Conservation (phyloP, 2,113 vertebrate species). For the Sorex araneus region DNA sequence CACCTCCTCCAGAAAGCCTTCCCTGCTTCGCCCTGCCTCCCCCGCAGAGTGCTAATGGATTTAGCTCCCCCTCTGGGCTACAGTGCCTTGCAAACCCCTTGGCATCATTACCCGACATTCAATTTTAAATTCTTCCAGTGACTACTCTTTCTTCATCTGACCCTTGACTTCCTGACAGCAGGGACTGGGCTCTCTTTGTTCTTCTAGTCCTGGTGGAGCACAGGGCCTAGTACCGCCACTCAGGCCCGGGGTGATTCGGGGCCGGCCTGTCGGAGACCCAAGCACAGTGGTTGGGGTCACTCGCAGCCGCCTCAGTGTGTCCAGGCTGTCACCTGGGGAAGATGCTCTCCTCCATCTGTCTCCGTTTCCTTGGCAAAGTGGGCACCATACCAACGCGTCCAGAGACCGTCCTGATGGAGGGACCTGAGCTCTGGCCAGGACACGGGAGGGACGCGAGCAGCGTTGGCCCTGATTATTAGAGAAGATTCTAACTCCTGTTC, state of each 20-base stretch:
- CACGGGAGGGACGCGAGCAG: not conserved
- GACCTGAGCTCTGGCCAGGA: accelerated
- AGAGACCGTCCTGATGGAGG: accelerated
- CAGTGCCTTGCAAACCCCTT: not conserved
- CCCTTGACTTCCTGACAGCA: not conserved
- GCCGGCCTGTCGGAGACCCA: too few species aligned
- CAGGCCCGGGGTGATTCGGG: too few species aligned
- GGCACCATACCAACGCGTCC: too few species aligned
- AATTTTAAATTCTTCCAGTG: conserved; percentile 3
- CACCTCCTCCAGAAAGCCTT: too few species aligned
- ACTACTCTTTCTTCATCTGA: not conserved
- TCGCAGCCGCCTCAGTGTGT: too few species aligned
- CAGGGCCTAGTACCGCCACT: too few species aligned
- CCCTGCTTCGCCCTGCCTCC: not conserved
- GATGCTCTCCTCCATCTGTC: too few species aligned
- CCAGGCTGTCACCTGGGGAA: too few species aligned
- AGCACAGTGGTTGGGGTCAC: too few species aligned
- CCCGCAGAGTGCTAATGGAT: not conserved
- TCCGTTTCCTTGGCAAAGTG: not conserved
- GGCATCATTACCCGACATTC: accelerated
- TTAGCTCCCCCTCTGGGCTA: not conserved
- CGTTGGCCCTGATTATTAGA: accelerated
- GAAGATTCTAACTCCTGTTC: too few species aligned
- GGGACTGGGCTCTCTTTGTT: not conserved
- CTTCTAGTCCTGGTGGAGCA: not conserved